A percentile compares a stretch with the other conserved stretches of the same genome.
Evolutionary conservation across 2,113 vertebrate genomes (phyloP).

Genomic region (Corythaeola cristata): DNA sequence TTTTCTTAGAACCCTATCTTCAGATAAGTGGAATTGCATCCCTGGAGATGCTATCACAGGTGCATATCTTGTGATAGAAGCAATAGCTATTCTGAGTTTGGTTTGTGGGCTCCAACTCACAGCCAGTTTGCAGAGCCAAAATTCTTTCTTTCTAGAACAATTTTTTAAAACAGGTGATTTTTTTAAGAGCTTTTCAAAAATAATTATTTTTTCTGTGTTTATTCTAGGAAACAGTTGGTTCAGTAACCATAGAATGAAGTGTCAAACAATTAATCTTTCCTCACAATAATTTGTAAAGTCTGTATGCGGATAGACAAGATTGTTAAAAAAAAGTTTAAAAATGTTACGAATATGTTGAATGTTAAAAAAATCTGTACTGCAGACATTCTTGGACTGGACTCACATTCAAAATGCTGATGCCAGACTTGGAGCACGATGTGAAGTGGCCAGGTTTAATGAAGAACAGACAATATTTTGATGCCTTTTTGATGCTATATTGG

Average conservation of each 20-base stretch:
- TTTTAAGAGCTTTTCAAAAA: background rate
- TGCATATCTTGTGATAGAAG: background rate
- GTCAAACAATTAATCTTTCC: background rate
- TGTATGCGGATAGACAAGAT: background rate
- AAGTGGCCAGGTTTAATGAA: background rate
- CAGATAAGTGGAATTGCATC: background rate
- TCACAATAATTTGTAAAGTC: background rate
- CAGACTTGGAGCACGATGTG: background rate
- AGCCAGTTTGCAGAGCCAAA: background rate
- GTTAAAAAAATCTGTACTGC: background rate
- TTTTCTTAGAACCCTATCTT: background rate
- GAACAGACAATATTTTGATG: background rate
- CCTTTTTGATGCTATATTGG: background rate
- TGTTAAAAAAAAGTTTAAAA: background rate
- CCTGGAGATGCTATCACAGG: background rate
- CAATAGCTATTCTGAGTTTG: background rate
- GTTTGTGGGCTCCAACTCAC: background rate
- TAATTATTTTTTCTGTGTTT: background rate
- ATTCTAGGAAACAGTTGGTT: background rate
- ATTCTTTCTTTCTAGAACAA: background rate
- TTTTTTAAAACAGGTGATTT: background rate
- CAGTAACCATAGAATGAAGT: background rate
- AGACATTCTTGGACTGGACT: background rate
- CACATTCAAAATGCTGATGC: background rate
- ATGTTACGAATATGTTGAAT: background rate